Percentiles rank a stretch among this genome's conserved stretches.
phyloP scores from a whole-genome alignment of 2,888 invertebrate genomes.

The Orthosia incerta region DNA sequence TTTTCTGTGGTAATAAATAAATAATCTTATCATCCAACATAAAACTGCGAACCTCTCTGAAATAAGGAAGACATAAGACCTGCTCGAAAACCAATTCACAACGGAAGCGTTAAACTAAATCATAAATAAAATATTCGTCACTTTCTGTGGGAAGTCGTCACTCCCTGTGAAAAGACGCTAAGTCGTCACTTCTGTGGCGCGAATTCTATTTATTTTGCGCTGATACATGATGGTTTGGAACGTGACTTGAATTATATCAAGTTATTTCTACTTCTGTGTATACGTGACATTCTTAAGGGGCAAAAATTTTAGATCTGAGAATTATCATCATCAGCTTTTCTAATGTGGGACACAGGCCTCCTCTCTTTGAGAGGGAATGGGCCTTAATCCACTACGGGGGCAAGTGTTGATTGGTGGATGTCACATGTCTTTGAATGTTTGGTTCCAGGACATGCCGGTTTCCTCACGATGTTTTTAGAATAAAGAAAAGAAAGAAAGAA shows the following conservation, averaged over 20 bases:
- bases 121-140: slow-evolving; percentile 49
- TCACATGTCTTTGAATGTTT: too few species aligned
- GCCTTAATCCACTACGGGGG: too few species aligned
- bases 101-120: neutral
- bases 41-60: neutral
- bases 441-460: too few species aligned
- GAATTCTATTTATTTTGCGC: slow-evolving; percentile 50
- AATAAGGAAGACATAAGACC: neutral
- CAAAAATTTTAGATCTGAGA: neutral
- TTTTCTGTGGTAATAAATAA: too few species aligned
- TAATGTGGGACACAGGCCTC: too few species aligned
- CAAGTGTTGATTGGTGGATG: too few species aligned
- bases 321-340: too few species aligned
- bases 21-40: neutral
- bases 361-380: too few species aligned
- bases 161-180: neutral
- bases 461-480: too few species aligned
- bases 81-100: neutral
- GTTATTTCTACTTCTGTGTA: neutral
- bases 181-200: slow-evolving; percentile 7
- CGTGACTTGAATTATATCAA: slow-evolving; percentile 38
- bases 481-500: too few species aligned
- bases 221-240: slow-evolving; percentile 13
- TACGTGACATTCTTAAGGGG: slow-evolving; percentile 14
- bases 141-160: slow-evolving; percentile 9